Percentiles rank a stretch among this genome's conserved stretches.
phyloP scores from a whole-genome alignment of 2,113 vertebrate genomes.

The Platanista minor region DNA sequence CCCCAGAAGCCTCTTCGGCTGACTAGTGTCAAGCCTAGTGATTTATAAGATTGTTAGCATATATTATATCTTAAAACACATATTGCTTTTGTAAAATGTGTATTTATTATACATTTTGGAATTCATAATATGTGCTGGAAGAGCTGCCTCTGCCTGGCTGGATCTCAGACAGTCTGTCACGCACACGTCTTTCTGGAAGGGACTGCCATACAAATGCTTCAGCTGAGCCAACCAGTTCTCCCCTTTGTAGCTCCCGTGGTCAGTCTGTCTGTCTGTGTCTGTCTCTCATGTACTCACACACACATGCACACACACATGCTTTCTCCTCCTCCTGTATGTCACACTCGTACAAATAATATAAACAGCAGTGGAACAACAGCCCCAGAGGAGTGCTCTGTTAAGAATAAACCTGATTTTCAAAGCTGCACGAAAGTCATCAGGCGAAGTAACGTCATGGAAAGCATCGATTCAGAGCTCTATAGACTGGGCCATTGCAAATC shows the following conservation, averaged over 20 bases:
- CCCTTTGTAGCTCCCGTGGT: background rate
- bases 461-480: background rate
- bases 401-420: conserved; percentile 24
- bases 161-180: conserved; percentile 54
- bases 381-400: conserved; percentile 20
- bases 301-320: too few relatives aligned
- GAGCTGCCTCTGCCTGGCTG: conserved; percentile 31
- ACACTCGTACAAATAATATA: conserved; percentile 29
- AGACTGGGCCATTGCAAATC: conserved; percentile 54
- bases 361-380: background rate
- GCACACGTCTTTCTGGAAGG: conserved; percentile 66
- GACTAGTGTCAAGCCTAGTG: background rate
- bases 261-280: background rate
- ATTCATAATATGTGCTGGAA: conserved; percentile 61
- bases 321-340: background rate
- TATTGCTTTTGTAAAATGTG: conserved; percentile 76
- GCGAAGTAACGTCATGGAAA: background rate
- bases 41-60: conserved; percentile 44
- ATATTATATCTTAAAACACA: conserved; percentile 72
- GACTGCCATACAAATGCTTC: background rate
- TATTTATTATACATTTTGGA: conserved; percentile 74
- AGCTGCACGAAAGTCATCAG: background rate
- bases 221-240: background rate
- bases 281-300: background rate
- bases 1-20: conserved; percentile 47